phyloP scores from a whole-genome alignment of 2,797 vertebrate genomes.

The Apogon hyalosoma region DNA sequence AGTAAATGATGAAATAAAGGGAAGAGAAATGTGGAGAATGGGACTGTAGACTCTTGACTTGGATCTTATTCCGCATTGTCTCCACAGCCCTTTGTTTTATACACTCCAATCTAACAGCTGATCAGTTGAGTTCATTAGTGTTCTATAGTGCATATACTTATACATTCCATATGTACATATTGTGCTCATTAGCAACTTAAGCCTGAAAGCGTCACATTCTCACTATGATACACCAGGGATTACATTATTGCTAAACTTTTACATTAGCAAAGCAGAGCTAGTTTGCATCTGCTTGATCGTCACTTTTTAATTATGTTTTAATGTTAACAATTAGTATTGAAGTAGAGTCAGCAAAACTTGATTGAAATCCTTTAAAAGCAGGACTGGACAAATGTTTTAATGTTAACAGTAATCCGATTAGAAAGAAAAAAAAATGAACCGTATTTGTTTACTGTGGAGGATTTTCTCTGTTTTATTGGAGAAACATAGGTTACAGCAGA shows the following conservation, averaged over 20 bases:
- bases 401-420: constrained; percentile 42
- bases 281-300: constrained; percentile 79
- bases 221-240: constrained; percentile 57
- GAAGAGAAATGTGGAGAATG: constrained; percentile 8
- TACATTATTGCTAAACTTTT: constrained; percentile 65
- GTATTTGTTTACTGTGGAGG: neutral
- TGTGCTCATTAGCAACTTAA: constrained; percentile 68
- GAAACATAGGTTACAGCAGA: neutral
- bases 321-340: constrained; percentile 86
- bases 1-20: neutral
- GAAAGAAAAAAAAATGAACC: neutral
- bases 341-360: constrained; percentile 84
- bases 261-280: constrained; percentile 68
- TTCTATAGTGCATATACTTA: constrained; percentile 1
- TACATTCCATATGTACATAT: constrained; percentile 32
- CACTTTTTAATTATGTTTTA: constrained; percentile 88
- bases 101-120: neutral
- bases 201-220: constrained; percentile 58
- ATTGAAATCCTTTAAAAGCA: constrained; percentile 69
- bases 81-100: neutral
- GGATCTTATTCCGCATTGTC: neutral
- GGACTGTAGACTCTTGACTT: constrained; percentile 11
- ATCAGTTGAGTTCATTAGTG: constrained; percentile 41
- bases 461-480: neutral
- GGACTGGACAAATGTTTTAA: constrained; percentile 44